Evolutionary conservation across 2,113 vertebrate species (phyloP), one percentile per base, ranked within the genome.

Genomic region (Hippoglossus stenolepis): DNA sequence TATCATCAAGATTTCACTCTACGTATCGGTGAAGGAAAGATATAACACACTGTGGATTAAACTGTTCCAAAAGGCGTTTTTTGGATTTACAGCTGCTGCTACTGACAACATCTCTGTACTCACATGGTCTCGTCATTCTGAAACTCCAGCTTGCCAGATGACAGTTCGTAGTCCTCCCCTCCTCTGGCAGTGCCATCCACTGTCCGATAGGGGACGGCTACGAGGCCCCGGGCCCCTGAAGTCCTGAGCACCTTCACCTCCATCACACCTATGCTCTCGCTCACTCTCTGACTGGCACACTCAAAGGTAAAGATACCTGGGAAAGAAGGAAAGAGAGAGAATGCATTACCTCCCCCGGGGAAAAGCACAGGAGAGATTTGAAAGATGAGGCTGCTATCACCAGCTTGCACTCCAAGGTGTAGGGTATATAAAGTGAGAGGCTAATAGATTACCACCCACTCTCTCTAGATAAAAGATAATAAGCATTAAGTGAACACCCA

Each of bases 41-140:
- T 31, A 31, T 31, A 31, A 31, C 31, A 31, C 31, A 31, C 31
- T 0, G 31, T 31, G 31, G 6, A 31, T 7, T 31, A 1, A 31
- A 31, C 31, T 2, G 6, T 31, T 31, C 28, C 28, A 28, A 28
- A n/a, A 75, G 6, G 10, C 2, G 38, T 40, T 11, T 2, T 11
- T 2, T 3, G 40, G 3, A 43, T 43, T 43, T 43, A 43, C 11
- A 28, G 10, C 20, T 28, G 13, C 38, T 14, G 40, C 45, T 10
- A 58, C 20, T 18, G 21, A 62, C 66, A n/a, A 6, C 15, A 20
- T n/a, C 21, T 24, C 5, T 38, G 60, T 23, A 95, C 95, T 96
- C 87, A 96, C 95, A 95, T 94, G 31, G 95, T 96, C 89, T 96
- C 95, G 3, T 96, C 95, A 20, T 96, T 96, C 67, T 95, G 94